phyloP scores from a whole-genome alignment of 2,888 invertebrate species.

The Cremastobaeus sp. region DNA sequence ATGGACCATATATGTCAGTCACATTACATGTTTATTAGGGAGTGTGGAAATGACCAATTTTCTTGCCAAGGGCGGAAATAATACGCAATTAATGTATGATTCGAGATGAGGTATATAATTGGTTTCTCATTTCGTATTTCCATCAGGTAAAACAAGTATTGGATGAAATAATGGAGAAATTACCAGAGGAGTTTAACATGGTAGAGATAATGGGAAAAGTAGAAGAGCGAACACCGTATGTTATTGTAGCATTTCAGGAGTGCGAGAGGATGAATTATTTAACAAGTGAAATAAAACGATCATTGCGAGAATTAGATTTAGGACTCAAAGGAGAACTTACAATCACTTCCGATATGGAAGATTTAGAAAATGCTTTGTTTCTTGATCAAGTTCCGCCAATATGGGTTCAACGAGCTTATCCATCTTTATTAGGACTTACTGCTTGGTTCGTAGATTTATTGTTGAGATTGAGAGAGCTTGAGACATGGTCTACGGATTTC shows the following conservation, averaged over 20 bases:
- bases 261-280: constrained; percentile 97
- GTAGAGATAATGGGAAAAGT: constrained; percentile 95
- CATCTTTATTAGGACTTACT: constrained; percentile 91
- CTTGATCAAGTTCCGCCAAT: constrained; percentile 94
- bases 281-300: constrained; percentile 93
- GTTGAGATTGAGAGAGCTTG: constrained; percentile 90
- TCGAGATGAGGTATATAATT: not conserved
- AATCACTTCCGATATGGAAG: constrained; percentile 97
- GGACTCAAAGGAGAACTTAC: constrained; percentile 98
- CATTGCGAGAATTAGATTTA: constrained; percentile 93
- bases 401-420: constrained; percentile 94
- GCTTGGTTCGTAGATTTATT: constrained; percentile 96
- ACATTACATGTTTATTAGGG: too few species aligned
- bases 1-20: too few species aligned
- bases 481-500: constrained; percentile 97
- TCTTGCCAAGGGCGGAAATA: too few species aligned
- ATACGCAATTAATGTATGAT: too few species aligned
- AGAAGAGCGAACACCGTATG: constrained; percentile 96
- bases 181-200: constrained; percentile 98
- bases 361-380: constrained; percentile 93
- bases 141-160: constrained; percentile 93
- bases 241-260: constrained; percentile 96
- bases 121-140: not conserved
- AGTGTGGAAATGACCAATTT: too few species aligned
- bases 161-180: constrained; percentile 95